phyloP scores from a whole-genome alignment of 2,113 vertebrate species.

The Actenoides hombroni region DNA sequence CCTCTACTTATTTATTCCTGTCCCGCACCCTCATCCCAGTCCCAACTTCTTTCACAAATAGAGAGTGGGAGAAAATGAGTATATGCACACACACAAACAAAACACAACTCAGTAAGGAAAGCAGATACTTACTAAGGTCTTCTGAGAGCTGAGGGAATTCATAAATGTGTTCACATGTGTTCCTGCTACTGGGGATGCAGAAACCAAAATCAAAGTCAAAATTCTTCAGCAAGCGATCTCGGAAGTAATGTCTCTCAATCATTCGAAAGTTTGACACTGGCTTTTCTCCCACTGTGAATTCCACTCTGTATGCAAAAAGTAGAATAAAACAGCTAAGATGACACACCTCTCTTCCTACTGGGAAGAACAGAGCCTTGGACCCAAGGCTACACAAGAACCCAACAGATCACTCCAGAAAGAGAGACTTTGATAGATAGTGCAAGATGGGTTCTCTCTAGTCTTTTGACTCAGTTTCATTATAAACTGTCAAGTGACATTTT shows the following conservation, averaged over 20 bases:
- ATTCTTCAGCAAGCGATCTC: conserved; percentile 94
- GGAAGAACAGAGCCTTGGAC: neutral
- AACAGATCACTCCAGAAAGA: neutral
- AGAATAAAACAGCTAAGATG: neutral
- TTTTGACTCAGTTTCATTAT: neutral
- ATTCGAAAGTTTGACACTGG: conserved; percentile 95
- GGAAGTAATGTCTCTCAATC: conserved; percentile 98
- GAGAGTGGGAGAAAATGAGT: neutral
- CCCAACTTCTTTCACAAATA: neutral
- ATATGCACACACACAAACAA: neutral
- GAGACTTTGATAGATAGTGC: neutral
- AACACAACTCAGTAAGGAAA: neutral
- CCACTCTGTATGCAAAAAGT: conserved; percentile 80
- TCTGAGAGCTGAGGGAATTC: conserved; percentile 97
- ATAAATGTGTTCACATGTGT: conserved; percentile 98
- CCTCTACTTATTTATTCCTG: neutral
- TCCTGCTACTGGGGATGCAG: conserved; percentile 97
- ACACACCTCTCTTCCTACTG: neutral
- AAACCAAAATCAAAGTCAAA: conserved; percentile 99
- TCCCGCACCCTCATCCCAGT: neutral
- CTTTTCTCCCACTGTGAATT: conserved; percentile 95
- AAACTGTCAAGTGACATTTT: neutral
- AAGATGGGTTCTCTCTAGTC: neutral
- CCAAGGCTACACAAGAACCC: neutral
- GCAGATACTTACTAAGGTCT: conserved; percentile 87